A percentile compares a stretch with the other conserved stretches of the same genome.
These are phyloP conservation scores for Rousettus madagascariensis DNA, from an alignment of 2,797 vertebrate species.

Conservation along the genomic window DNA sequence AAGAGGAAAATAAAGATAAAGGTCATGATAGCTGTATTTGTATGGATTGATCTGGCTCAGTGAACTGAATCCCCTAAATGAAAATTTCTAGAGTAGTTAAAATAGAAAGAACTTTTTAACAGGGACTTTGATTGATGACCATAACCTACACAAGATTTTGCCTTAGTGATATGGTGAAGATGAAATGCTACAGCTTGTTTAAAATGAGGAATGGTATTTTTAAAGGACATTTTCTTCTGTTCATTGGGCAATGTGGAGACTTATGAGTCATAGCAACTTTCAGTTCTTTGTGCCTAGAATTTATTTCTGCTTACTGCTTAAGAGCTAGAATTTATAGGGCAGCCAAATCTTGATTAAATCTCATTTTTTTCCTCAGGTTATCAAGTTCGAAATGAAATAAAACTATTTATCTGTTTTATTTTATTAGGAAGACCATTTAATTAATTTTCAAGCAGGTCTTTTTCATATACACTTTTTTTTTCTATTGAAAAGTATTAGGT, in stretches of 20 bases:
- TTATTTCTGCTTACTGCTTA: conserved; percentile 33
- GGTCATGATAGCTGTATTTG: conserved; percentile 76
- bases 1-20: conserved; percentile 80
- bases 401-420: conserved; percentile 18
- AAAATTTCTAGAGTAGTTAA: conserved; percentile 74
- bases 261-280: not conserved
- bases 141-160: conserved; percentile 70
- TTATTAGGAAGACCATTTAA: not conserved
- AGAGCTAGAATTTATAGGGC: not conserved
- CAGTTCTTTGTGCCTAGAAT: conserved; percentile 46
- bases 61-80: conserved; percentile 74
- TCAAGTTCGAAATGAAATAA: conserved; percentile 44
- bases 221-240: conserved; percentile 24
- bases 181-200: conserved; percentile 71
- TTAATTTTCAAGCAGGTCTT: conserved; percentile 3
- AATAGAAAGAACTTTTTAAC: conserved; percentile 76
- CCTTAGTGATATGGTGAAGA: conserved; percentile 66
- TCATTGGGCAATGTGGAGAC: not conserved
- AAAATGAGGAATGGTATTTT: conserved; percentile 67
- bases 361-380: not conserved
- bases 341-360: conserved; percentile 6
- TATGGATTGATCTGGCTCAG: conserved; percentile 77
- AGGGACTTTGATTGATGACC: conserved; percentile 74
- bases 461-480: not conserved
- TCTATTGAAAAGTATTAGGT: not conserved